Conservation (phyloP, 1,140 invertebrate genomes). For the Zaprionus inermis region DNA sequence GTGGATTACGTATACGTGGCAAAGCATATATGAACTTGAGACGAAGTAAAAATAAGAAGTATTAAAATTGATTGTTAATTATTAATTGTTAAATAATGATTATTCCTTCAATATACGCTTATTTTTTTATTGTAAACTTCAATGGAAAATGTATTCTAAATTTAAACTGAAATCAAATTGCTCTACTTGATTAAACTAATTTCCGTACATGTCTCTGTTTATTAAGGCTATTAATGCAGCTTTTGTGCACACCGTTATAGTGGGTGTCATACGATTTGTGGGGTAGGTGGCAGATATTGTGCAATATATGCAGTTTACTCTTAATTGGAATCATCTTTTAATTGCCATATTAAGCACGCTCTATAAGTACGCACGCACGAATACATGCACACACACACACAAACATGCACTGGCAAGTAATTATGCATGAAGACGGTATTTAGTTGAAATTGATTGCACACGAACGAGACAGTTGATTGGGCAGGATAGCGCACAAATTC, state of each 20-base stretch:
- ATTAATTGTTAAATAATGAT: too few species aligned
- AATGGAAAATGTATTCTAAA: not conserved
- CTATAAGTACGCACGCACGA: conserved; percentile 40
- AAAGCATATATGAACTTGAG: too few species aligned
- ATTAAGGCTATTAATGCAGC: conserved; percentile 61
- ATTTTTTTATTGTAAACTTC: not conserved
- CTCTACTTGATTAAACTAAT: conserved; percentile 52
- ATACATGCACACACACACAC: conserved; percentile 9
- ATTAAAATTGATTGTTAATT: too few species aligned
- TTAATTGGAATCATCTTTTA: conserved; percentile 77
- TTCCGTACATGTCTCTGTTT: conserved; percentile 42
- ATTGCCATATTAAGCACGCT: conserved; percentile 73
- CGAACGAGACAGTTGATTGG: conserved; percentile 53
- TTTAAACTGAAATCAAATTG: conserved; percentile 18
- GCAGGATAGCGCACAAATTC: conserved; percentile 25
- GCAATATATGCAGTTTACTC: conserved; percentile 56
- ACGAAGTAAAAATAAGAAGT: too few species aligned
- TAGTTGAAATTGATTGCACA: conserved; percentile 74
- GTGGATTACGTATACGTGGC: too few species aligned
- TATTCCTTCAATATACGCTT: not conserved
- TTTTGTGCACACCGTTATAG: conserved; percentile 22
- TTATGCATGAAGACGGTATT: conserved; percentile 73
- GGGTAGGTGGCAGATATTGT: conserved; percentile 43
- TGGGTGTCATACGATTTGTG: conserved; percentile 55
- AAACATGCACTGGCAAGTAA: conserved; percentile 51